Evolutionary conservation across 2,113 vertebrate species (phyloP), one percentile per base, ranked within the genome.

Genomic region (Neotoma lepida): DNA sequence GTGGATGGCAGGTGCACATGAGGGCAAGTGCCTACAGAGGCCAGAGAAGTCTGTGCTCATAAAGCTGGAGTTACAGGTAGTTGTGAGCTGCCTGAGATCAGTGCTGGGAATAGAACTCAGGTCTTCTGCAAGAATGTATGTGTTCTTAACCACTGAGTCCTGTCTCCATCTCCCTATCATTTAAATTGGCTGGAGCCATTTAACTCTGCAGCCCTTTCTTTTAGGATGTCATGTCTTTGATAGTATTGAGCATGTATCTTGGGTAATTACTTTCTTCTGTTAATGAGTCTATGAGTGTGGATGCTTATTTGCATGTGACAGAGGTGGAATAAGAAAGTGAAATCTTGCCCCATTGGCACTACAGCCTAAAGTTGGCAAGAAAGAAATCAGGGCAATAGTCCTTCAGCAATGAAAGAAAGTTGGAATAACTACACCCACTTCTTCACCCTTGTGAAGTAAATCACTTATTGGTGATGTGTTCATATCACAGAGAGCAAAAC

Each of bases 91-190:
- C 14, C 6, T 18, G 39, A 18, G 15, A 18, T 84, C 56, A 18
- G 26, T 9, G 24, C n/a, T 84, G 24, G 24, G 9, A 84, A 41
- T 17, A 8, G 24, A 30, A 30, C 24, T 63, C 80, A 30, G 26
- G 26, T 44, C 73, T 30, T 61, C 56, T 63, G 39, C 18, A 28
- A 41, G 22, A 82, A 58, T 22, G 24, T 17, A 61, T 41, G n/a
- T 26, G 13, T 28, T 3, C 26, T 58, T 41, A 61, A 63, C 14
- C 26, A 41, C 7, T 9, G 56, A 41, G n/a, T 61, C n/a, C 26
- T 28, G 6, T 61, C 54, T 9, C 24, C 6, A 41, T 22, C 4
- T 7, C 24, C 6, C 1, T 2, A 9, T 13, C 6, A 41, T 30
- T 28, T 73, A 70, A 86, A 90, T 41, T 46, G 63, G 7, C 6